Evolutionary conservation across 2,888 invertebrate species (phyloP).

Genomic region (Xylocampa areola): DNA sequence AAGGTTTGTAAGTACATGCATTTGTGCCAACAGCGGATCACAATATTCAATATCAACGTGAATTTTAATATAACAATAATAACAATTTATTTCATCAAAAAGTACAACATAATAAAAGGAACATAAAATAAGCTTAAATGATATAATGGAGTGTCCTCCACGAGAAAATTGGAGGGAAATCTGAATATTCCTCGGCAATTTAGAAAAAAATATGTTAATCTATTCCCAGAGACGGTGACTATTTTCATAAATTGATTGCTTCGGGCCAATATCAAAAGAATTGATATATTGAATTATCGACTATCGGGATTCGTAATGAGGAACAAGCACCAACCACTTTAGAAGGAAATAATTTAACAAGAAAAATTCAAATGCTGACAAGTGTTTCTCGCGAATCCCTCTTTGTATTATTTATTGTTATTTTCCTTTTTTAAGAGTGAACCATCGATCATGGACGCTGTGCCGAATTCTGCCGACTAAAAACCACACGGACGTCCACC

Average conservation of each 20-base stretch:
- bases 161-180: slow-evolving; percentile 83
- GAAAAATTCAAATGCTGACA: slow-evolving; percentile 7
- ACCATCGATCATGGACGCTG: too few relatives aligned
- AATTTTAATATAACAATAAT: slow-evolving; percentile 83
- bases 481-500: too few relatives aligned
- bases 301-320: slow-evolving; percentile 59
- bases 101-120: too few relatives aligned
- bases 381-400: too few relatives aligned
- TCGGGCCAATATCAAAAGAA: slow-evolving; percentile 80
- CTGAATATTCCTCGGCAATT: slow-evolving; percentile 85
- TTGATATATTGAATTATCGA: slow-evolving; percentile 75
- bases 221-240: slow-evolving; percentile 77
- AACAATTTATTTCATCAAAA: too few relatives aligned
- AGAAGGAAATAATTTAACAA: neutral
- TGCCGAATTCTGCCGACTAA: too few relatives aligned
- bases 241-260: slow-evolving; percentile 86
- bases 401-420: too few relatives aligned
- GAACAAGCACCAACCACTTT: slow-evolving; percentile 35
- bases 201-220: slow-evolving; percentile 85
- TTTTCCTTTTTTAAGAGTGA: too few relatives aligned
- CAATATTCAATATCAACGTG: slow-evolving; percentile 84
- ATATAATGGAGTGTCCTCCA: slow-evolving; percentile 80
- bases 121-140: too few relatives aligned
- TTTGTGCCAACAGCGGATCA: slow-evolving; percentile 67
- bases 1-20: slow-evolving; percentile 75